Conservation (phyloP, 2,797 vertebrate species). For the Notolepis coatsorum region DNA sequence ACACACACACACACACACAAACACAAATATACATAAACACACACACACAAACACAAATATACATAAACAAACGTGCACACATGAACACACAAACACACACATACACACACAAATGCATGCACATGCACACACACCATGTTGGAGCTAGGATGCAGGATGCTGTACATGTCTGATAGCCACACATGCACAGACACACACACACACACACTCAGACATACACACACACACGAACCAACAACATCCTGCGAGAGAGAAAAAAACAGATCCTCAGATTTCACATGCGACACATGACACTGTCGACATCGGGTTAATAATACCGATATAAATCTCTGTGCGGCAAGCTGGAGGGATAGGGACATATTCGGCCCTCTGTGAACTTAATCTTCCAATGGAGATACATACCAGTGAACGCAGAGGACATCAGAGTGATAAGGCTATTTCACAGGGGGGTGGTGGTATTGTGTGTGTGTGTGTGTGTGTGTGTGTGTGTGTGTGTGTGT, state of each 20-base stretch:
- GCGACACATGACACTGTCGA: conserved; percentile 14
- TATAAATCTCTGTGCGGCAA: conserved; percentile 36
- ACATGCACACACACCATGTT: not conserved
- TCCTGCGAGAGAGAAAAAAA: not conserved
- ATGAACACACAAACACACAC: not conserved
- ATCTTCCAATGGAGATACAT: conserved; percentile 52
- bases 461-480: too few relatives aligned
- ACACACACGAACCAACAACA: not conserved
- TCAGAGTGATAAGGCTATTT: conserved; percentile 2
- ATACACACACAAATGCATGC: conserved; percentile 3
- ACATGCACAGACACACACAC: conserved; percentile 1
- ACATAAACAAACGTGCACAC: not conserved
- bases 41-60: not conserved
- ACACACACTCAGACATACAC: not conserved
- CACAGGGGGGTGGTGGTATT: conserved; percentile 38
- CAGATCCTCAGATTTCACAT: conserved; percentile 14
- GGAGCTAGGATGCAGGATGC: too few relatives aligned
- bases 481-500: too few relatives aligned
- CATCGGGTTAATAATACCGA: conserved; percentile 13
- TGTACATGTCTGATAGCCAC: too few relatives aligned
- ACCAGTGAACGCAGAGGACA: conserved; percentile 31
- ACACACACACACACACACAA: conserved; percentile 25
- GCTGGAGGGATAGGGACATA: conserved; percentile 25
- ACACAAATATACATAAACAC: not conserved
- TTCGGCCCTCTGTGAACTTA: conserved; percentile 54